These are phyloP conservation scores for Nycticebus coucang DNA, from an alignment of 2,113 vertebrate species.

Conservation along the genomic window DNA sequence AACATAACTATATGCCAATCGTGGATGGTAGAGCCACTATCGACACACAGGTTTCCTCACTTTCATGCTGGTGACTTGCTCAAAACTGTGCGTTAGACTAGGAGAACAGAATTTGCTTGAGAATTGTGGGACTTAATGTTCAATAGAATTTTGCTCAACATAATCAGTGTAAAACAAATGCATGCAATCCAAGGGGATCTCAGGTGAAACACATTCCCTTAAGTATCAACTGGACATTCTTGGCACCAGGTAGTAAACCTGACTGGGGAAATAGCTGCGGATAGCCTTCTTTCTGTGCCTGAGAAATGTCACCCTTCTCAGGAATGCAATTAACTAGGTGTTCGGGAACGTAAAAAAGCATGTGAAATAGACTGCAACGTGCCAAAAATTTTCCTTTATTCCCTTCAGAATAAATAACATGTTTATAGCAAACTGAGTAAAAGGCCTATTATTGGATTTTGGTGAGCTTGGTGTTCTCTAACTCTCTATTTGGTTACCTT, in stretches of 20 bases:
- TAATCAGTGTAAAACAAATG: neutral
- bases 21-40: neutral
- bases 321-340: constrained; percentile 34
- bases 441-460: neutral
- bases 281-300: neutral
- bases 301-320: constrained; percentile 63
- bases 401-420: constrained; percentile 39
- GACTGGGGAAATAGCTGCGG: constrained; percentile 38
- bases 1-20: neutral
- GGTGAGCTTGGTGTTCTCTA: constrained; percentile 29
- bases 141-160: neutral
- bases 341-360: neutral
- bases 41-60: neutral
- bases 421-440: constrained; percentile 26
- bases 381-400: neutral
- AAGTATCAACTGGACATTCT: constrained; percentile 50
- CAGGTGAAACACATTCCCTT: constrained; percentile 31
- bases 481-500: constrained; percentile 43
- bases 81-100: neutral
- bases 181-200: neutral
- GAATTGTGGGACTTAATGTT: neutral
- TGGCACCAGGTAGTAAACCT: constrained; percentile 43
- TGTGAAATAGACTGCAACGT: neutral
- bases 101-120: neutral
- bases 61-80: neutral